Evolutionary conservation across 2,113 vertebrate species (phyloP).

Genomic region (Strigops habroptila): DNA sequence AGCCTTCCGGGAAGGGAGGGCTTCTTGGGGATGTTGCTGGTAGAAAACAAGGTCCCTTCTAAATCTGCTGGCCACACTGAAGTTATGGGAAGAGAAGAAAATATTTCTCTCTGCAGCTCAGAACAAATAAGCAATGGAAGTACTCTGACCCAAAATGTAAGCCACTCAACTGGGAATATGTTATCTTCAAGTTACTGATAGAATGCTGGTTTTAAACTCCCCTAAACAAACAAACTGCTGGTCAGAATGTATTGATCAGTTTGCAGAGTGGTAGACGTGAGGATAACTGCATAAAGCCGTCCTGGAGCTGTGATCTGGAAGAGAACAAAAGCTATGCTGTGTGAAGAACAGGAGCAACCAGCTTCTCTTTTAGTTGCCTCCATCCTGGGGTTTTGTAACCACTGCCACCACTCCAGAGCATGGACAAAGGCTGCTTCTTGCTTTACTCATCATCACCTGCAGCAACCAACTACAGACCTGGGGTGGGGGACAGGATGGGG

Average conservation of each 20-base stretch:
- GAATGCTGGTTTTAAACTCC: neutral
- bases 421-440: neutral
- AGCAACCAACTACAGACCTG: neutral
- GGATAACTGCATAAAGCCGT: neutral
- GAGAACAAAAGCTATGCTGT: neutral
- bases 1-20: accelerated
- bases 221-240: neutral
- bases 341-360: neutral
- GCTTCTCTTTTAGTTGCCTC: neutral
- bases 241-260: neutral
- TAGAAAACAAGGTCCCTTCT: neutral
- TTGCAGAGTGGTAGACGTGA: neutral
- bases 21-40: neutral
- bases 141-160: neutral
- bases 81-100: neutral
- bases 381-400: neutral
- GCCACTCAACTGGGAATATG: neutral
- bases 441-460: neutral
- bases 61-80: neutral
- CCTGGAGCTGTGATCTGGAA: neutral
- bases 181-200: neutral
- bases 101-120: neutral
- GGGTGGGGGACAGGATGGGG: neutral
- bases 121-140: neutral
- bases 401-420: accelerated